Conservation (phyloP, 2,797 vertebrate species). For the Cetoscarus ocellatus region DNA sequence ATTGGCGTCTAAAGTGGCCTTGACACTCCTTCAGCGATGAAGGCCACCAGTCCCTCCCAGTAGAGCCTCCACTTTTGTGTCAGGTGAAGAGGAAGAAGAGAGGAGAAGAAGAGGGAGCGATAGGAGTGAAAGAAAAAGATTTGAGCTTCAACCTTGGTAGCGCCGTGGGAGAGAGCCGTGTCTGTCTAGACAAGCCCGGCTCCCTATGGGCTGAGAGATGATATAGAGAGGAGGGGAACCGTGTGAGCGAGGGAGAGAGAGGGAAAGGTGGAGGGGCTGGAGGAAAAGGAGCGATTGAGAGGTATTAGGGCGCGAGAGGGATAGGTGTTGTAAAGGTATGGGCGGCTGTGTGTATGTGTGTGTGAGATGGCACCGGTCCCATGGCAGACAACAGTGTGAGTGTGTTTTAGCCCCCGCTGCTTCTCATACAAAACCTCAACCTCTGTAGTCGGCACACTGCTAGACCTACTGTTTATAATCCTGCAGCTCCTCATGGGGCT, state of each 20-base stretch:
- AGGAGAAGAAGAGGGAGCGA: slow-evolving; percentile 34
- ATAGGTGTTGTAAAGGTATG: slow-evolving; percentile 74
- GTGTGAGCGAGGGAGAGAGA: slow-evolving; percentile 41
- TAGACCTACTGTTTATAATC: slow-evolving; percentile 71
- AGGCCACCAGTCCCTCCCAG: slow-evolving; percentile 32
- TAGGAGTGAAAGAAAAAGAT: slow-evolving; percentile 44
- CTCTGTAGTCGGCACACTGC: slow-evolving; percentile 64
- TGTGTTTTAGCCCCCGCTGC: slow-evolving; percentile 75
- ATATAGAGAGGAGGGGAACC: slow-evolving; percentile 65
- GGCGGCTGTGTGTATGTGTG: slow-evolving; percentile 41
- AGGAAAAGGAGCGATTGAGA: slow-evolving; percentile 65
- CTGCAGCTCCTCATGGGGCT: slow-evolving; percentile 59
- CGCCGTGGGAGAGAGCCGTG: slow-evolving; percentile 69
- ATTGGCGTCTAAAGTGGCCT: slow-evolving; percentile 41
- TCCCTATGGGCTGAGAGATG: slow-evolving; percentile 72
- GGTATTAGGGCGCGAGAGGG: slow-evolving; percentile 68
- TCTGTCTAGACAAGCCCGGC: slow-evolving; percentile 74
- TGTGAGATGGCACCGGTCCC: slow-evolving; percentile 67
- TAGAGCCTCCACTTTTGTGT: slow-evolving; percentile 34
- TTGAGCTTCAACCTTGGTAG: slow-evolving; percentile 74
- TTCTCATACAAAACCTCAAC: slow-evolving; percentile 75
- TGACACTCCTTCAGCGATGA: slow-evolving; percentile 31
- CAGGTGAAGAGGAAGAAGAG: slow-evolving; percentile 25
- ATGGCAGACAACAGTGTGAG: slow-evolving; percentile 70
- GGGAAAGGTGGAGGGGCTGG: slow-evolving; percentile 48